phyloP scores from a whole-genome alignment of 2,888 invertebrate genomes.

The Toxonevra muliebris region DNA sequence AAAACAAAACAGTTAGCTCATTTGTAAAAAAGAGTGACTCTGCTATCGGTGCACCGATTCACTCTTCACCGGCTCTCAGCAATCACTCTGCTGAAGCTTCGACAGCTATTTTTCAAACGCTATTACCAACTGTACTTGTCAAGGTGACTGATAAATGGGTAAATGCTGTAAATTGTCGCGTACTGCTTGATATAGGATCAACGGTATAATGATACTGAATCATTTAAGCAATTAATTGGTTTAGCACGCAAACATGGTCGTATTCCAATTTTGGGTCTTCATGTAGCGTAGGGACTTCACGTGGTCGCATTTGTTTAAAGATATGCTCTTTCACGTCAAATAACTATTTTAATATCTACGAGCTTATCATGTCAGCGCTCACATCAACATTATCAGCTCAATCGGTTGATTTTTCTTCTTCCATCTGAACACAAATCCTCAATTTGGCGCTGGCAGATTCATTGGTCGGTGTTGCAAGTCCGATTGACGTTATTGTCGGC shows the following conservation, averaged over 20 bases:
- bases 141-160: neutral
- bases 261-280: conserved; percentile 24
- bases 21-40: too few species aligned
- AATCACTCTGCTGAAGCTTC: too few species aligned
- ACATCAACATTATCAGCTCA: conserved; percentile 22
- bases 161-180: conserved; percentile 10
- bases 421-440: conserved; percentile 25
- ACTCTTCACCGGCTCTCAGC: too few species aligned
- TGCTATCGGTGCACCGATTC: too few species aligned
- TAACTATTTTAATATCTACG: conserved; percentile 6
- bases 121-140: conserved; percentile 5
- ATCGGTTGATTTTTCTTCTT: conserved; percentile 12
- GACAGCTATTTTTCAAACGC: neutral
- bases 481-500: too few species aligned
- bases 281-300: conserved; percentile 16
- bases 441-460: conserved; percentile 33
- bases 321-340: neutral
- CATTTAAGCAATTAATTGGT: conserved; percentile 23
- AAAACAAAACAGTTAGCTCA: too few species aligned
- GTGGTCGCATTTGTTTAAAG: conserved; percentile 25
- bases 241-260: conserved; percentile 15
- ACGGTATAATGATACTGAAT: conserved; percentile 25
- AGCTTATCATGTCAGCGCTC: conserved; percentile 19
- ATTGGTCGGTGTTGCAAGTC: conserved; percentile 30
- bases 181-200: conserved; percentile 26